Conservation (phyloP, 35 echinoderm and acorn worm genomes). For the Apostichopus japonicus region DNA sequence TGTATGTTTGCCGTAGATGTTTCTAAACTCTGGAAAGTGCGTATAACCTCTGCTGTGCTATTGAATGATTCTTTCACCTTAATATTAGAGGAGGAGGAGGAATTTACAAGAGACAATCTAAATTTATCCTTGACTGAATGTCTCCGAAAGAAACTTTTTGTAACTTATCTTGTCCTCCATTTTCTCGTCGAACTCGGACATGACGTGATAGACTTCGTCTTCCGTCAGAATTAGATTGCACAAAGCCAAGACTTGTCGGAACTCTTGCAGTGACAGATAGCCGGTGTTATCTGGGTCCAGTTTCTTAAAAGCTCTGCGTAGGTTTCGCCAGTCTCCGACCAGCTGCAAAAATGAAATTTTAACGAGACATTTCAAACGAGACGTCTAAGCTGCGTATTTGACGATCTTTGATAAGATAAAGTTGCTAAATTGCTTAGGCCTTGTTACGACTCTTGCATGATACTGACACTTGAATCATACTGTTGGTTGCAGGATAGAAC, state of each 20-base stretch:
- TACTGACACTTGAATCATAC: no score
- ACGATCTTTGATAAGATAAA: no score
- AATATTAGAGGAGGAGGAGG: neutral
- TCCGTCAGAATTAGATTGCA: conserved; percentile 84
- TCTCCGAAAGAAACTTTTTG: conserved; percentile 90
- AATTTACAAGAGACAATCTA: conserved; percentile 6
- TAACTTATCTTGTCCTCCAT: conserved; percentile 98
- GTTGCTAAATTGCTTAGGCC: no score
- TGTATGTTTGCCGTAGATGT: no score
- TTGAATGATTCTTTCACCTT: no score
- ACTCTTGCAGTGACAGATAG: conserved; percentile 87
- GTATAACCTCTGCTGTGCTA: no score
- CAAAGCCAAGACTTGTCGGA: conserved; percentile 79
- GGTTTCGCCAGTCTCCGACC: conserved; percentile 93
- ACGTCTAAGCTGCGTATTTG: no score
- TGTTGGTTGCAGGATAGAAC: no score
- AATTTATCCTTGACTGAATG: conserved; percentile 64
- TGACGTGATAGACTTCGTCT: conserved; percentile 98
- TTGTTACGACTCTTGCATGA: no score
- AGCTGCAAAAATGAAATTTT: conserved; percentile 57
- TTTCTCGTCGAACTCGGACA: conserved; percentile 95
- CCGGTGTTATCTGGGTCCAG: conserved; percentile 81
- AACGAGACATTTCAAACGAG: neutral
- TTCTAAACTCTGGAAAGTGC: no score
- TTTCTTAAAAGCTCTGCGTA: conserved; percentile 92